Evolutionary conservation across 1,140 invertebrate genomes (phyloP), one percentile per base, ranked within the genome.

Genomic region (Dysdera silvatica): DNA sequence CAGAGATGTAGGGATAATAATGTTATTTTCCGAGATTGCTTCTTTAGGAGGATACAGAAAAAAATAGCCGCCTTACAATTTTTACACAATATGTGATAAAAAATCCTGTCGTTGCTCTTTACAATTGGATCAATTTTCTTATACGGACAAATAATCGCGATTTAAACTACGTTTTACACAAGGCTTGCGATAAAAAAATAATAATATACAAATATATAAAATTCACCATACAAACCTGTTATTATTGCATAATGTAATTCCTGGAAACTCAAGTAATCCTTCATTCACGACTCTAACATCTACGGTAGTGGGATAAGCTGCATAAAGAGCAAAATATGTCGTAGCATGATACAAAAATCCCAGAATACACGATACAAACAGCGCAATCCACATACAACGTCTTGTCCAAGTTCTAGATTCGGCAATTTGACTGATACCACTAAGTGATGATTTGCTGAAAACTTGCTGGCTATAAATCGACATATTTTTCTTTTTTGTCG

Each of bases 211-310:
- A 16, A 53, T 23, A 45, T 20, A 51, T 51, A 51, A 14, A 12
- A 8, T 26, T 51, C n/a, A 5, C 23, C 24, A 32, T 5, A 43
- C 52, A 4, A 53, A 68, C 67, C 49, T 61, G 47, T 69, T 69
- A 14, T 65, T 69, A 31, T 68, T 69, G 62, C 68, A 69, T 5
- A 69, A 18, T 14, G 65, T 69, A 5, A 69, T 47, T 0, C 61
- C 68, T 0, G 68, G 68, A 16, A 67, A 63, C 23, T 65, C 41
- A 7, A 69, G 45, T 2, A 47, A 23, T 7, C 67, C 61, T 33
- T 65, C 67, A n/a, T 58, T 67, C 29, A 65, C 66, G 3, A 69
- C 60, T 49, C 58, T 62, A 1, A 67, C 67, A 24, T 66, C 63
- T 4, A 69, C 68, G 3, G 62, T 58, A n/a, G 57, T 69, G 0